Percentiles rank a stretch among this genome's conserved stretches.
These are phyloP conservation scores for Remorina albescens DNA, from an alignment of 2,797 vertebrate genomes.

Conservation along the genomic window DNA sequence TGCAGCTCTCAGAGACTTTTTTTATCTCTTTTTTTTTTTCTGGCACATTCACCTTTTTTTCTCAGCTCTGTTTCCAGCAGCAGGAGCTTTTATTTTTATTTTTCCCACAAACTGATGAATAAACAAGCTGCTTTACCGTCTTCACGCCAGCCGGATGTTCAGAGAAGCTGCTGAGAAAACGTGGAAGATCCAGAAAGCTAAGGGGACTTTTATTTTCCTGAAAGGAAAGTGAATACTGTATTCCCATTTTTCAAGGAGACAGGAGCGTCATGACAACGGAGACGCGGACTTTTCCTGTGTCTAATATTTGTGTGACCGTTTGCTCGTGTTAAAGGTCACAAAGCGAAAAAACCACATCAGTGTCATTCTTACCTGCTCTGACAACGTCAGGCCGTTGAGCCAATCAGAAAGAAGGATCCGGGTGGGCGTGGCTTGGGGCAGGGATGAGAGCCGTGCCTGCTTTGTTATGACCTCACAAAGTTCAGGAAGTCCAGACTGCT, in stretches of 20 bases:
- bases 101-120: neutral
- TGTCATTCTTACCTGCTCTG: too few relatives aligned
- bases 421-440: too few relatives aligned
- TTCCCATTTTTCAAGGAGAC: neutral
- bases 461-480: too few relatives aligned
- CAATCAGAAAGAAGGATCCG: too few relatives aligned
- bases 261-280: neutral
- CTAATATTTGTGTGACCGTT: neutral
- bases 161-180: neutral
- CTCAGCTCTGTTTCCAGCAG: neutral
- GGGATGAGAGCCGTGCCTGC: too few relatives aligned
- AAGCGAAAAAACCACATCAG: too few relatives aligned
- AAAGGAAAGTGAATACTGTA: neutral
- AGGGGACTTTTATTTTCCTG: neutral
- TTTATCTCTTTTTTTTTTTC: neutral
- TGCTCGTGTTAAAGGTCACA: neutral
- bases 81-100: too few relatives aligned
- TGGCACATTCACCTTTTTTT: neutral
- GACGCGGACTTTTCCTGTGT: neutral
- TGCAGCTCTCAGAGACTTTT: slow-evolving; percentile 6
- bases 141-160: neutral
- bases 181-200: too few relatives aligned
- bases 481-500: too few relatives aligned
- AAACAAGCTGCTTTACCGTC: slow-evolving; percentile 1
- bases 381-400: too few relatives aligned